Evolutionary conservation across 2,113 vertebrate species (phyloP).

Genomic region (Hippocampus barbouri): DNA sequence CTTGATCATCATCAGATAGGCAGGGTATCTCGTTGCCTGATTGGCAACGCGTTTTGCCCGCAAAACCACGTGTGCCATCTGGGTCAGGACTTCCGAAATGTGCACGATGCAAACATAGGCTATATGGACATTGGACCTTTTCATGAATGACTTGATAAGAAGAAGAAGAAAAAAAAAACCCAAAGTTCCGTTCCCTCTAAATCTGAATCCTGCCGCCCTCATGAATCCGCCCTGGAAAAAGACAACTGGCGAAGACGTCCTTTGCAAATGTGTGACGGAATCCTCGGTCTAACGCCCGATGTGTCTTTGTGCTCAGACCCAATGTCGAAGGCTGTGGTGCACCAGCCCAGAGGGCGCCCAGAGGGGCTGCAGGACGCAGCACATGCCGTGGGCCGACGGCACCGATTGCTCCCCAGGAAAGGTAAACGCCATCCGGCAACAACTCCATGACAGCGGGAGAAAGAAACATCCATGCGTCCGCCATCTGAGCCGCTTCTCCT

Average conservation of each 20-base stretch:
- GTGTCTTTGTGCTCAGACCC: conserved; percentile 73
- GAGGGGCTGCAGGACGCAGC: conserved; percentile 92
- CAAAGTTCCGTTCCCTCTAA: too few relatives aligned
- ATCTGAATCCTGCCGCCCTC: too few relatives aligned
- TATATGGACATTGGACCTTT: not conserved
- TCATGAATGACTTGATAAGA: too few relatives aligned
- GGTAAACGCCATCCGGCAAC: conserved; percentile 60
- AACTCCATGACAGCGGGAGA: too few relatives aligned
- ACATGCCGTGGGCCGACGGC: conserved; percentile 97
- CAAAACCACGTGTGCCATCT: not conserved
- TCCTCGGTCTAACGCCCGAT: too few relatives aligned
- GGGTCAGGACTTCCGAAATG: not conserved
- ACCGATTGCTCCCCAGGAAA: conserved; percentile 92
- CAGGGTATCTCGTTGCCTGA: not conserved
- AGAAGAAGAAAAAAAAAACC: too few relatives aligned
- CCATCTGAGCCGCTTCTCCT: too few relatives aligned
- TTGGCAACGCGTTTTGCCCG: not conserved
- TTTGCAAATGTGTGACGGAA: not conserved
- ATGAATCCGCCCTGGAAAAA: not conserved
- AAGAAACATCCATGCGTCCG: too few relatives aligned
- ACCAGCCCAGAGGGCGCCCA: conserved; percentile 86
- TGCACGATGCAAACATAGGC: not conserved
- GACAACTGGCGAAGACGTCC: too few relatives aligned
- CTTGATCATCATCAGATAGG: not conserved
- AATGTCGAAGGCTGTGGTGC: conserved; percentile 95